These are phyloP conservation scores for Troilus luridus DNA, from an alignment of 2,888 invertebrate species.

Conservation along the genomic window DNA sequence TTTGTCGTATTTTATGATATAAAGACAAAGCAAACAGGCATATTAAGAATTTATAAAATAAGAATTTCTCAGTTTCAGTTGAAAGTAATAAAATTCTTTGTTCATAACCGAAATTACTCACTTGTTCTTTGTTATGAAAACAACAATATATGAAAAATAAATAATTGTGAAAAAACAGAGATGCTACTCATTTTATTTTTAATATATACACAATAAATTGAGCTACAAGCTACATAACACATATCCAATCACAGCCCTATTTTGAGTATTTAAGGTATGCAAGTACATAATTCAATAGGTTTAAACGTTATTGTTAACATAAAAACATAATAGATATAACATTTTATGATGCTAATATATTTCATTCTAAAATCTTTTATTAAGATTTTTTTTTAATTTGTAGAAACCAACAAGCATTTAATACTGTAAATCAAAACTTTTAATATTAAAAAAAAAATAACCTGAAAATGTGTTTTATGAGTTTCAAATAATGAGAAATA, in stretches of 20 bases:
- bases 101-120: background rate
- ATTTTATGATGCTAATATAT: background rate
- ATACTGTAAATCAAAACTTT: background rate
- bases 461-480: background rate
- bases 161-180: background rate
- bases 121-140: background rate
- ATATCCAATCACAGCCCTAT: slow-evolving; percentile 16
- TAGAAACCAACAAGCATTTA: background rate
- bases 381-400: background rate
- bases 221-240: slow-evolving; percentile 4
- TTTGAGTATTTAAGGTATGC: slow-evolving; percentile 13
- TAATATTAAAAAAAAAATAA: background rate
- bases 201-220: background rate
- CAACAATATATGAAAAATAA: background rate
- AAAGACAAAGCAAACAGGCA: background rate
- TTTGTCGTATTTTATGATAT: background rate
- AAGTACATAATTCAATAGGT: background rate
- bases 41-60: background rate
- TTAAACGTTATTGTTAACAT: background rate
- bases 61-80: background rate
- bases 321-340: background rate
- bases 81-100: background rate
- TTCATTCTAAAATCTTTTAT: background rate
- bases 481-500: background rate
- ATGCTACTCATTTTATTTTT: background rate